Evolutionary conservation across 2,797 vertebrate genomes (phyloP).

Genomic region (Pampus argenteus): DNA sequence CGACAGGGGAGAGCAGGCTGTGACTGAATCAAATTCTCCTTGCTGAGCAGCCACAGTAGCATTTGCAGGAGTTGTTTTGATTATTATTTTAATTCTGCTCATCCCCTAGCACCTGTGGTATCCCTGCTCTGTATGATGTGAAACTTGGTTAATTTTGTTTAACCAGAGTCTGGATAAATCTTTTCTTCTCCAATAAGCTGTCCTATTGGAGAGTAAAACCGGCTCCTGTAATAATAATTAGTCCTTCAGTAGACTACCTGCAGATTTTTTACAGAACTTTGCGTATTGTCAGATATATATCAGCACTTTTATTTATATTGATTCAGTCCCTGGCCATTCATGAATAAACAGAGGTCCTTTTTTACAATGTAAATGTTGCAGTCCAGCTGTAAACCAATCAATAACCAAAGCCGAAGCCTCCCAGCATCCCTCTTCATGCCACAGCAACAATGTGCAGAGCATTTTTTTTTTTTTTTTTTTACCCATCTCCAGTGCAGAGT

Average conservation of each 20-base stretch:
- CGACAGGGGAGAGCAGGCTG: constrained; percentile 57
- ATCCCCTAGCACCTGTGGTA: constrained; percentile 53
- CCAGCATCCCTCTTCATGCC: constrained; percentile 26
- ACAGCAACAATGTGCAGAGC: constrained; percentile 37
- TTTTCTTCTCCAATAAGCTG: constrained; percentile 40
- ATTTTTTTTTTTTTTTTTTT: constrained; percentile 39
- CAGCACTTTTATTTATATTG: constrained; percentile 55
- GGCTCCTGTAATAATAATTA: constrained; percentile 28
- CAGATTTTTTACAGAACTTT: constrained; percentile 29
- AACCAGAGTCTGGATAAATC: constrained; percentile 30
- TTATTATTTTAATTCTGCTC: constrained; percentile 59
- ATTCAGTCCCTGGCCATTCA: constrained; percentile 36
- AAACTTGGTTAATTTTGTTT: constrained; percentile 56
- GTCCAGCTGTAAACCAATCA: constrained; percentile 60
- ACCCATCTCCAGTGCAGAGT: constrained; percentile 2
- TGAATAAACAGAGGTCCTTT: constrained; percentile 55
- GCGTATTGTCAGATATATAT: constrained; percentile 51
- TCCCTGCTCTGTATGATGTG: constrained; percentile 41
- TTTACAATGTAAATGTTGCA: constrained; percentile 54
- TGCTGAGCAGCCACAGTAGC: constrained; percentile 43
- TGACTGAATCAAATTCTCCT: constrained; percentile 66
- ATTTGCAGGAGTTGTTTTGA: constrained; percentile 49
- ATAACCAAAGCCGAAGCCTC: constrained; percentile 56
- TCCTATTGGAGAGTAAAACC: constrained; percentile 27
- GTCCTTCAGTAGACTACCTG: constrained; percentile 18